Base-by-base conservation (phyloP, 2,888 invertebrate genomes). In the Drosophila ustulata region DNA sequence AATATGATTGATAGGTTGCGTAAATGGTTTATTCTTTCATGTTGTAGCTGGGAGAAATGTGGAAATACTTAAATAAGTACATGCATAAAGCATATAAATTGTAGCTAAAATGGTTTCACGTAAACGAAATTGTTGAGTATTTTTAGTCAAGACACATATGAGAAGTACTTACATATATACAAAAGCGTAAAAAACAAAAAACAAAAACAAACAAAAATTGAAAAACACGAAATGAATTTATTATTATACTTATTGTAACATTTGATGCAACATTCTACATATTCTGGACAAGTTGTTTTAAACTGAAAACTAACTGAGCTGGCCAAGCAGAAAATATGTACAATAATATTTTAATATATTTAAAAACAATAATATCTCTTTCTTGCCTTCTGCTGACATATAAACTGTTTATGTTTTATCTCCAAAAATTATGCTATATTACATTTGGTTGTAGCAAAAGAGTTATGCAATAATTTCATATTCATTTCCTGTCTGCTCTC, bases 71-170 rank as follows among this genome's bases (percentile, higher is more conserved):
- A 63, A 61, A 45, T 45, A 62, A 50, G 34, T 61, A 72, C 28
- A 65, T 49, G 52, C 55, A 63, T 53, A 59, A 70, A 51, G 65
- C 56, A 70, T 78, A 84, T 79, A 78, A 82, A 79, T 75, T 74
- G 82, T 78, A 89, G 76, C 76, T 86, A 82, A 91, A 91, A 92
- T 91, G 92, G 92, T 92, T 92, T 92, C 92, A 92, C 88, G 89
- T 88, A 90, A 89, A 87, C 78, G 79, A 91, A 90, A 91, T 92
- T 92, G 92, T 92, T 92, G 90, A 91, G 85, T 92, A 92, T 92
- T 92, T 92, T 91, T 91, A 90, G 86, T 89, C 76, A 37, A 65
- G 51, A 64, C 50, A 67, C 59, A 58, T 45, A 62, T 57, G 26
- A 63, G 32, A 43, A 34, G 37, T 28, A 59, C 34, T 41, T 50